phyloP scores from a whole-genome alignment of 64 coral and sea anemone species.

The Stylophora pistillata region DNA sequence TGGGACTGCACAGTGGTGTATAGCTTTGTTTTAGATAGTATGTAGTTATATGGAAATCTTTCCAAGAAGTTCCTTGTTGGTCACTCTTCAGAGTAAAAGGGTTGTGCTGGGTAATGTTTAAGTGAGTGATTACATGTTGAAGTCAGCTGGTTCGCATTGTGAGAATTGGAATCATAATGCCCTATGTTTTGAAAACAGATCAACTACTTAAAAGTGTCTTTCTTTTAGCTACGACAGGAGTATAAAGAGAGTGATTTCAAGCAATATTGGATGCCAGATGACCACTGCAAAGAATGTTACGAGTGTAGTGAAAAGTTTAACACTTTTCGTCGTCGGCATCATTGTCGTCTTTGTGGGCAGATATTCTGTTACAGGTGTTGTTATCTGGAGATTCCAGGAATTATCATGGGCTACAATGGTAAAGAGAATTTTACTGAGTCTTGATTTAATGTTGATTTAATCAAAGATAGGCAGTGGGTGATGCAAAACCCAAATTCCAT shows the following conservation, averaged over 20 bases:
- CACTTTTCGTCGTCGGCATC: conserved; percentile 87
- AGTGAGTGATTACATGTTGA: too few relatives aligned
- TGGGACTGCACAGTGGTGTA: too few relatives aligned
- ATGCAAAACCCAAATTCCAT: too few relatives aligned
- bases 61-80: too few relatives aligned
- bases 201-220: background rate
- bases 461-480: too few relatives aligned
- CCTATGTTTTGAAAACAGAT: background rate
- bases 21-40: too few relatives aligned
- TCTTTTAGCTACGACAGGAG: conserved; percentile 42
- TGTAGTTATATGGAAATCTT: too few relatives aligned
- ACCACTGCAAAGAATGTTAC: conserved; percentile 96
- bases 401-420: conserved; percentile 95
- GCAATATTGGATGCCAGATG: conserved; percentile 99
- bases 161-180: too few relatives aligned
- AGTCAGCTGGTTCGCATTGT: too few relatives aligned
- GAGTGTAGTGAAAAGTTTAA: conserved; percentile 98
- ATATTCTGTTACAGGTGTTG: conserved; percentile 97
- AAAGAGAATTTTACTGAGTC: background rate
- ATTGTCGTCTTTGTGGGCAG: conserved; percentile 96
- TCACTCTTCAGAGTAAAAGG: too few relatives aligned
- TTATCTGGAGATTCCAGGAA: conserved; percentile 86
- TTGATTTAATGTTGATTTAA: background rate
- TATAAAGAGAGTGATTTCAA: conserved; percentile 89
- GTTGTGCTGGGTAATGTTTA: too few relatives aligned